Conservation (phyloP, 2,888 invertebrate species). For the Hypomecis atomaria region DNA sequence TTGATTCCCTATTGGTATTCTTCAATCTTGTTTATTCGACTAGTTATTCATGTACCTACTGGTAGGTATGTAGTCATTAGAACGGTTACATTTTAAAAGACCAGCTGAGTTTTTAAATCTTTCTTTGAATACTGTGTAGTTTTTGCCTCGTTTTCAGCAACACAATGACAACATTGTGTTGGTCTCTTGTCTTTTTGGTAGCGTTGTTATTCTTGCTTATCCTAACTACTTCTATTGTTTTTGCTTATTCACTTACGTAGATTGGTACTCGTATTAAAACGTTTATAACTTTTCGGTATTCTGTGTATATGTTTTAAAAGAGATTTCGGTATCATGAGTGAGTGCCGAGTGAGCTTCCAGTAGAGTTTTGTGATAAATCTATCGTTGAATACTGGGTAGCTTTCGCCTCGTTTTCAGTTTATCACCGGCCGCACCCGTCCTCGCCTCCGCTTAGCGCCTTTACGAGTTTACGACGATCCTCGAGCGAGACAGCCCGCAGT, state of each 20-base stretch:
- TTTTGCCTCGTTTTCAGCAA: conserved; percentile 48
- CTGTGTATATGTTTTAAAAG: conserved; percentile 27
- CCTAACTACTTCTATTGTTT: too few species aligned
- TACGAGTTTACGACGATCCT: conserved; percentile 54
- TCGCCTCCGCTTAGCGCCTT: conserved; percentile 43
- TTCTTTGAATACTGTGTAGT: conserved; percentile 50
- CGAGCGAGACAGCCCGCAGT: conserved; percentile 58
- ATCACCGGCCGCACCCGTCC: conserved; percentile 44
- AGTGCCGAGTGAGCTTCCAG: conserved; percentile 35
- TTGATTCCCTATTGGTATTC: too few species aligned
- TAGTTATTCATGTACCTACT: too few species aligned
- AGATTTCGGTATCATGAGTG: conserved; percentile 45
- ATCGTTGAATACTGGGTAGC: conserved; percentile 51
- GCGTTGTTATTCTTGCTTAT: too few species aligned
- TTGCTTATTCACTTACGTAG: too few species aligned
- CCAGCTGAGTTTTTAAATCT: conserved; percentile 54
- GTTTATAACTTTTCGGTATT: too few species aligned
- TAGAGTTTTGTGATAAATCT: conserved; percentile 57
- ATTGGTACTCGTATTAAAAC: too few species aligned
- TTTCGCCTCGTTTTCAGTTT: conserved; percentile 52
- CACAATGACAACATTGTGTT: too few species aligned
- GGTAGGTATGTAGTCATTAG: too few species aligned
- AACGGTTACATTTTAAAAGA: not conserved
- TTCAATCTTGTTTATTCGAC: too few species aligned
- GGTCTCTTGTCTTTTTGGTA: too few species aligned